Percentiles rank a stretch among this genome's conserved stretches.
Conservation (phyloP, 2,113 vertebrate species). For the Hydrochoerus hydrochaeris region DNA sequence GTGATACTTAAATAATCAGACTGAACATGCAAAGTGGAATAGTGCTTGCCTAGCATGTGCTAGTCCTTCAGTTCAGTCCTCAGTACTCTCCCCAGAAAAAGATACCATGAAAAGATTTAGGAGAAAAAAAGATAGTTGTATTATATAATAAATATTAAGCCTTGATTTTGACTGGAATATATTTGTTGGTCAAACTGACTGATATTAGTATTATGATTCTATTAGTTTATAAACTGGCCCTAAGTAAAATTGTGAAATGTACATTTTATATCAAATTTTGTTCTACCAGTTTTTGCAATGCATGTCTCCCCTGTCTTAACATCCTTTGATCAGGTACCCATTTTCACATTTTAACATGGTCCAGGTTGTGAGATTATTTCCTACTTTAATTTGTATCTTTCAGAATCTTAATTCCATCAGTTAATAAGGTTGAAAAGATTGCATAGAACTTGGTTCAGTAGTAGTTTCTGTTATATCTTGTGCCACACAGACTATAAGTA, state of each 20-base stretch:
- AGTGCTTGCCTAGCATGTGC: neutral
- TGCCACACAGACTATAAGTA: neutral
- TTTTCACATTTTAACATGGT: neutral
- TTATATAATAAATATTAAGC: neutral
- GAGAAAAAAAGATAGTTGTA: neutral
- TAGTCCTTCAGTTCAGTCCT: neutral
- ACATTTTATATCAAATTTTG: neutral
- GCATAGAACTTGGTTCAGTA: neutral
- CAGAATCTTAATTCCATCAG: conserved; percentile 11
- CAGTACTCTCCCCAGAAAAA: neutral
- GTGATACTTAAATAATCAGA: neutral
- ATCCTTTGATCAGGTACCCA: neutral
- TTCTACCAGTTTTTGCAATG: neutral
- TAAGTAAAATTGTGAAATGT: conserved; percentile 26
- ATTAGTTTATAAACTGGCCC: neutral
- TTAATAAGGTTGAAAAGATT: conserved; percentile 11
- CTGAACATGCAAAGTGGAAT: neutral
- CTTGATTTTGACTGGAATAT: neutral
- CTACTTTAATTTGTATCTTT: neutral
- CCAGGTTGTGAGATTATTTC: neutral
- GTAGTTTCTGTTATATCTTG: conserved; percentile 8
- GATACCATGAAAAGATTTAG: neutral
- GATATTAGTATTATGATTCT: neutral
- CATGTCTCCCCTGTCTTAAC: neutral
- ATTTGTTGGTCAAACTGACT: conserved; percentile 5